Base-by-base conservation (phyloP, 2,113 vertebrate genomes). In the Synodontis membranacea region DNA sequence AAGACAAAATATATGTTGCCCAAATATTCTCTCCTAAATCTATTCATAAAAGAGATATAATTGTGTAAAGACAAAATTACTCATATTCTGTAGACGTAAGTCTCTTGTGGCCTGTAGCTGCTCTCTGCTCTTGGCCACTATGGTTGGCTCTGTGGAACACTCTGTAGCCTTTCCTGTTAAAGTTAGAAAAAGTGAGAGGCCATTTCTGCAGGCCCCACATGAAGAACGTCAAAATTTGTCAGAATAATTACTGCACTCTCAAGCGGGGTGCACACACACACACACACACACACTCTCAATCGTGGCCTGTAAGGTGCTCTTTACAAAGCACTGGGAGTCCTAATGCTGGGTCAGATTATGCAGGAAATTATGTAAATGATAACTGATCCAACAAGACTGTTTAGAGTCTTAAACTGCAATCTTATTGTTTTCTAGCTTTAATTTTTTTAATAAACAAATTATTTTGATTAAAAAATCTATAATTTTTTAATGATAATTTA, bases 151-250 rank as follows among this genome's bases (percentile, higher is more conserved):
- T 85, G 39, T 3, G 64, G 79, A 90, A 50, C 81, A 48, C 75
- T 62, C 84, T 79, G 12, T 64, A 54, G 14, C 75, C 84, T 90
- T 92, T 90, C 89, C 92, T 90, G 88, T 44, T 88, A 66, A 74
- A 87, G 80, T 86, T 87, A 86, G 79, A 56, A 56, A 58, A 84
- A 75, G 86, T 85, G 82, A 80, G 80, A 90, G 81, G 80, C 84
- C 39, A 82, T 87, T 48, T 86, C 50, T 86, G 34, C 79, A 88
- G 85, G 86, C 88, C 89, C 90, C 91, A 91, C 87, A 90, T 75
- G 86, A 86, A 88, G 90, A 78, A 60, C 85, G 89, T 90, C 84
- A 91, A 70, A 89, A 89, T 88, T 46, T 88, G 60, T 90, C 44
- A 92, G 52, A 86, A 84, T 60, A 85, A 91, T 86, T 86, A 79